Evolutionary conservation across 2,888 invertebrate genomes (phyloP).

Genomic region (Danaus chrysippus): DNA sequence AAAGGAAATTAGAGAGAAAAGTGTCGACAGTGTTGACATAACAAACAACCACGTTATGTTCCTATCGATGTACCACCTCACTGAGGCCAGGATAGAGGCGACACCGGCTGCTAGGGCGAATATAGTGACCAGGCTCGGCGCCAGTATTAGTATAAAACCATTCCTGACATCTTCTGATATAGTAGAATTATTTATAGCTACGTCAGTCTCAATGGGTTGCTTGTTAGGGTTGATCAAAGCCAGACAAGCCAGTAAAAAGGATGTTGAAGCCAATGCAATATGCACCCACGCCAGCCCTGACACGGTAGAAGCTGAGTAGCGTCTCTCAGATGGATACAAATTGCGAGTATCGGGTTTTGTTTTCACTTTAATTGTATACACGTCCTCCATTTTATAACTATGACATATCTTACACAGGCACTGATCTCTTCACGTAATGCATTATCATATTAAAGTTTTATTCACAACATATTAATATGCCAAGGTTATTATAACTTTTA

Average conservation of each 20-base stretch:
- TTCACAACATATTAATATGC: slow-evolving; percentile 25
- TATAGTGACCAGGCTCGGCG: slow-evolving; percentile 71
- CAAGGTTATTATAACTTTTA: slow-evolving; percentile 28
- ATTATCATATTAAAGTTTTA: slow-evolving; percentile 15
- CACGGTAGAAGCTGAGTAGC: slow-evolving; percentile 83
- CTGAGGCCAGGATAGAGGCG: slow-evolving; percentile 80
- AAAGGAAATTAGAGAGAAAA: slow-evolving; percentile 68
- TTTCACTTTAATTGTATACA: slow-evolving; percentile 83
- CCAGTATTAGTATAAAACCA: slow-evolving; percentile 62
- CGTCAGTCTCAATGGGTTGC: slow-evolving; percentile 23
- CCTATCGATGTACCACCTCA: slow-evolving; percentile 82
- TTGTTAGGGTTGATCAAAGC: slow-evolving; percentile 63
- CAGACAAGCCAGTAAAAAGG: slow-evolving; percentile 77
- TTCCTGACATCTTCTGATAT: slow-evolving; percentile 30
- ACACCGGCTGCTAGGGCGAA: slow-evolving; percentile 74
- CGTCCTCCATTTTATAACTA: slow-evolving; percentile 79
- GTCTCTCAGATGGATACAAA: slow-evolving; percentile 82
- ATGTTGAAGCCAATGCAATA: slow-evolving; percentile 78
- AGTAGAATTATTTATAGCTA: slow-evolving; percentile 33
- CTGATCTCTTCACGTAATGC: slow-evolving; percentile 11
- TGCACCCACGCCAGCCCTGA: slow-evolving; percentile 82
- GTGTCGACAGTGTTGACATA: slow-evolving; percentile 74
- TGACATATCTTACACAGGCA: slow-evolving; percentile 37
- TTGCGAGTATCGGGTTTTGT: slow-evolving; percentile 79
- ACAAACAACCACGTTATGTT: slow-evolving; percentile 82